A percentile compares a stretch with the other conserved stretches of the same genome.
Conservation (phyloP, 2,797 vertebrate species). For the Acanthurus tractus region DNA sequence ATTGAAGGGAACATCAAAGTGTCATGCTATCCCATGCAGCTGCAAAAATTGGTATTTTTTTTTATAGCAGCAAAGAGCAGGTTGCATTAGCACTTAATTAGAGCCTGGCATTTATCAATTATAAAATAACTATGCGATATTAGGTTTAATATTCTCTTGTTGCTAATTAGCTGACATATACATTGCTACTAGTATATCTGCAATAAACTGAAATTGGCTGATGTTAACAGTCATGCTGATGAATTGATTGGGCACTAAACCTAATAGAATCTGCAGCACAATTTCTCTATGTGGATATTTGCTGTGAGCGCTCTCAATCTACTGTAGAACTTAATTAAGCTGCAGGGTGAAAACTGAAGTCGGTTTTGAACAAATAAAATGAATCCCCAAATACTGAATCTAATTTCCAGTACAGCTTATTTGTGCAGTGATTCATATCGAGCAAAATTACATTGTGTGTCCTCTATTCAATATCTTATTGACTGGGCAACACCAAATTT, state of each 20-base stretch:
- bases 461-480: constrained; percentile 40
- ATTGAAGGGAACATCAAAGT: constrained; percentile 31
- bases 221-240: constrained; percentile 4
- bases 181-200: not conserved
- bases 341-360: constrained; percentile 31
- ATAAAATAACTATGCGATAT: too few relatives aligned
- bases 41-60: not conserved
- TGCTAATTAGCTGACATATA: not conserved
- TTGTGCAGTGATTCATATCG: constrained; percentile 48
- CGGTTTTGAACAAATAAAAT: constrained; percentile 45
- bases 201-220: not conserved
- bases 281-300: constrained; percentile 18
- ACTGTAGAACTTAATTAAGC: constrained; percentile 29
- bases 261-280: constrained; percentile 5
- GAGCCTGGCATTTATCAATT: not conserved
- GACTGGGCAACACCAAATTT: constrained; percentile 48
- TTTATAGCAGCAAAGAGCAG: constrained; percentile 7
- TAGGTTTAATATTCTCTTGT: not conserved
- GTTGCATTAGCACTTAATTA: constrained; percentile 19
- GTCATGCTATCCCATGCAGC: not conserved
- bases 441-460: constrained; percentile 36
- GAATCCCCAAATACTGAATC: constrained; percentile 44
- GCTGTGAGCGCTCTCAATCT: constrained; percentile 1
- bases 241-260: not conserved
- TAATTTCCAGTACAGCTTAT: constrained; percentile 45